These are phyloP conservation scores for Seira sanloemensis DNA, from an alignment of 2,888 invertebrate species.

Conservation along the genomic window DNA sequence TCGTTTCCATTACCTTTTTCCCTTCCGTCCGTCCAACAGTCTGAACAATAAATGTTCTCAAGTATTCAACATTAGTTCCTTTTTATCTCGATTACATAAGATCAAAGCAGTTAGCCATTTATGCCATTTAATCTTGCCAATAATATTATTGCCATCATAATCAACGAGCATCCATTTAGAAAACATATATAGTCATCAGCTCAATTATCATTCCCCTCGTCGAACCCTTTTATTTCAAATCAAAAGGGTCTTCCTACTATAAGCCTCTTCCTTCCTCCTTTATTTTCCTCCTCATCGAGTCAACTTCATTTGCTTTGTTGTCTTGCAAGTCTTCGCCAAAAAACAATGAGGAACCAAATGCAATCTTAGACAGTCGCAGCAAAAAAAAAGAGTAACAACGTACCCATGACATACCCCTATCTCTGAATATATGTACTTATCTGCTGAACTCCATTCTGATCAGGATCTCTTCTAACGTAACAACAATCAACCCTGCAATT, in stretches of 20 bases:
- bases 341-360: neutral
- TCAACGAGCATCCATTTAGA: neutral
- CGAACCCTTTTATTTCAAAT: neutral
- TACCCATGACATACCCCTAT: neutral
- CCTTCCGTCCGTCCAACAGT: neutral
- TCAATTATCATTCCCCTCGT: neutral
- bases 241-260: neutral
- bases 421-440: neutral
- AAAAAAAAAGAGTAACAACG: neutral
- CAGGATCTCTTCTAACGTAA: neutral
- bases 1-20: neutral
- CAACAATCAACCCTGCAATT: neutral
- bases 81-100: conserved; percentile 29
- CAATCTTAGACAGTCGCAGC: neutral
- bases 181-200: neutral
- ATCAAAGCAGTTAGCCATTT: neutral
- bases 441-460: too few species aligned
- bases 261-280: neutral
- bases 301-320: neutral
- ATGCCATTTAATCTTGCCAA: neutral
- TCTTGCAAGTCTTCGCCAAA: neutral
- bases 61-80: conserved; percentile 1
- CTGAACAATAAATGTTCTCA: conserved; percentile 7
- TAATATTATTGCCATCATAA: neutral
- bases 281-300: neutral